These are phyloP conservation scores for Harpalus rubripes DNA, from an alignment of 2,888 invertebrate species.

Conservation along the genomic window DNA sequence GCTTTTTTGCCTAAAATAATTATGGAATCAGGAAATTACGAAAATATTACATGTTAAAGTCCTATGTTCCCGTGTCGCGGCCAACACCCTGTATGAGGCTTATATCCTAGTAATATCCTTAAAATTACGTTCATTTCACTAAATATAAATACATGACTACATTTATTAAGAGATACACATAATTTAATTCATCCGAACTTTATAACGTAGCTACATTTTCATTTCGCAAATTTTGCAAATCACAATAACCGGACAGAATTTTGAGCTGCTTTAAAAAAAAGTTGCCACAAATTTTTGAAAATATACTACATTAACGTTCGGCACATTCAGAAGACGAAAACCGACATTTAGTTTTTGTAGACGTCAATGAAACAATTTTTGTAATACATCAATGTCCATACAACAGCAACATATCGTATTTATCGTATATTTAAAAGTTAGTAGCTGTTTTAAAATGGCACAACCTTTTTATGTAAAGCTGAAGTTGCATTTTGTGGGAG, in stretches of 20 bases:
- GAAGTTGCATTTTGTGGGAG: conserved; percentile 55
- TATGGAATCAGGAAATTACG: no score
- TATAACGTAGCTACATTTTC: conserved; percentile 20
- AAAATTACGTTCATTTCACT: conserved; percentile 58
- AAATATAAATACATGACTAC: conserved; percentile 62
- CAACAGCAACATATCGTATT: conserved; percentile 62
- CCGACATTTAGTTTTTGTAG: conserved; percentile 58
- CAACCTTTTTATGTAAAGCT: conserved; percentile 64
- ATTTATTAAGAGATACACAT: conserved; percentile 53
- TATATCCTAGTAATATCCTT: conserved; percentile 45
- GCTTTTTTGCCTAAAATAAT: no score
- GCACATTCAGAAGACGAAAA: conserved; percentile 56
- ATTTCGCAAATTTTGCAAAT: conserved; percentile 19
- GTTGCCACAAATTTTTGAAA: conserved; percentile 36
- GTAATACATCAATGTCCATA: conserved; percentile 62
- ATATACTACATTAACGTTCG: conserved; percentile 17
- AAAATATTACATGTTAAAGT: no score
- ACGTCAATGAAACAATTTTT: conserved; percentile 59
- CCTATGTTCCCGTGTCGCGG: no score
- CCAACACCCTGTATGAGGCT: no score
- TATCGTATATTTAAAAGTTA: conserved; percentile 45
- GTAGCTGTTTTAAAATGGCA: conserved; percentile 59
- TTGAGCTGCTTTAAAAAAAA: conserved; percentile 44
- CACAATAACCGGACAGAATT: conserved; percentile 43
- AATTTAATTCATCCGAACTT: conserved; percentile 35